Base-by-base conservation (phyloP, 2,797 vertebrate genomes). In the Avahi laniger region DNA sequence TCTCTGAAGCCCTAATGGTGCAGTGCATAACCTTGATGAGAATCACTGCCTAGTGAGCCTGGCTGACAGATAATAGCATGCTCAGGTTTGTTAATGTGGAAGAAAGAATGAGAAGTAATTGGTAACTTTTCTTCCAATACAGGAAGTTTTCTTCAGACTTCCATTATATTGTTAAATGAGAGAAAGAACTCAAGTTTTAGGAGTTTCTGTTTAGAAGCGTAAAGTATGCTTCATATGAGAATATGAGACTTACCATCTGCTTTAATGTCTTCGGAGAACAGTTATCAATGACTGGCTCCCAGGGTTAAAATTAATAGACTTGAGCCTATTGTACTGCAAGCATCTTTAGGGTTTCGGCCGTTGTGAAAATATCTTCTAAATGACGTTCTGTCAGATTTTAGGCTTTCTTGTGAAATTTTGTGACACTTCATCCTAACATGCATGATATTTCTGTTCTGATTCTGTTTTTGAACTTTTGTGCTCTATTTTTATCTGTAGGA, bases 381-480 rank as follows among this genome's bases (percentile, higher is more conserved):
- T 61, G 50, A 10, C 13, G 69, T 72, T 59, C 43, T 48, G 63
- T 10, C 52, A 90, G 61, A 87, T 70, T 28, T 59, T 65, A 72
- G 65, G 3, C 6, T 13, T 76, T 22, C 59, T 70, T 61, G 20
- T 88, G 67, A 13, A 89, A 48, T 69, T 89, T 52, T 79, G 24
- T 93, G 52, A 54, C 6, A 73, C 20, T 80, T 89, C 46, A 94
- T 89, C 78, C 30, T n/a, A 43, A 78, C 72, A 83, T 95, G 41
- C 43, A 2, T 78, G 84, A 20, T 48, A 3, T 89, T 96, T 96
- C 35, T 85, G 38, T 95, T 59, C 5, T 80, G 35, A 75, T 82
- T 84, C 4, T 15, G 59, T 73, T 89, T 93, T 72, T 63, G 22
- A 73, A 87, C 5, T 59, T 63, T 17, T 89, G 33, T 76, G 2